Conservation (phyloP, 1,140 invertebrate genomes). For the Phocides pigmalion region DNA sequence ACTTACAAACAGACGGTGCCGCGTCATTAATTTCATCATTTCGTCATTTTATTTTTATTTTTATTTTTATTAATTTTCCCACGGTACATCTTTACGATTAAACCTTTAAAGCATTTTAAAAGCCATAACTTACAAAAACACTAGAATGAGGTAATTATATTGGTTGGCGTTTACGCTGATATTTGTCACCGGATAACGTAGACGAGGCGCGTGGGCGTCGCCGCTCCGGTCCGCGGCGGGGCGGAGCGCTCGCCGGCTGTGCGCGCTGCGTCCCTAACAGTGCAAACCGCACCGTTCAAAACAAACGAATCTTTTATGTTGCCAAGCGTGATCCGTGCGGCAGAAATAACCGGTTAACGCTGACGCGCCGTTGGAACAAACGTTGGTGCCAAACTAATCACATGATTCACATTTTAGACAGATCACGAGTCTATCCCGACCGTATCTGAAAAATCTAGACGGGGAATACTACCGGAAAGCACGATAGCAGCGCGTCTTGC, state of each 20-base stretch:
- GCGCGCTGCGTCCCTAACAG: not conserved
- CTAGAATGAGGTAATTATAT: not conserved
- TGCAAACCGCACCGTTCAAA: slow-evolving; percentile 37
- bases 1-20: too few relatives aligned
- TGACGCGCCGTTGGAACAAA: slow-evolving; percentile 60
- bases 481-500: too few relatives aligned
- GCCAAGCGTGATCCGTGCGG: slow-evolving; percentile 49
- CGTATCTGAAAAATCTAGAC: slow-evolving; percentile 19
- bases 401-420: slow-evolving; percentile 71
- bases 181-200: not conserved
- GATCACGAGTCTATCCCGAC: slow-evolving; percentile 66
- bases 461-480: slow-evolving; percentile 1
- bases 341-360: slow-evolving; percentile 65
- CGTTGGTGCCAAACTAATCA: slow-evolving; percentile 65
- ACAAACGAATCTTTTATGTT: slow-evolving; percentile 49
- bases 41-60: too few relatives aligned
- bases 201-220: not conserved
- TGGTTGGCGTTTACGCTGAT: not conserved
- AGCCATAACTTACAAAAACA: not conserved
- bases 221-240: too few relatives aligned
- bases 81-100: too few relatives aligned
- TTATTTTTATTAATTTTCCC: too few relatives aligned
- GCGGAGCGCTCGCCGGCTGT: not conserved
- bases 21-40: too few relatives aligned
- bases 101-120: not conserved